Percentiles rank a stretch among this genome's conserved stretches.
These are phyloP conservation scores for Oedothorax gibbosus DNA, from an alignment of 1,140 invertebrate species.

Conservation along the genomic window DNA sequence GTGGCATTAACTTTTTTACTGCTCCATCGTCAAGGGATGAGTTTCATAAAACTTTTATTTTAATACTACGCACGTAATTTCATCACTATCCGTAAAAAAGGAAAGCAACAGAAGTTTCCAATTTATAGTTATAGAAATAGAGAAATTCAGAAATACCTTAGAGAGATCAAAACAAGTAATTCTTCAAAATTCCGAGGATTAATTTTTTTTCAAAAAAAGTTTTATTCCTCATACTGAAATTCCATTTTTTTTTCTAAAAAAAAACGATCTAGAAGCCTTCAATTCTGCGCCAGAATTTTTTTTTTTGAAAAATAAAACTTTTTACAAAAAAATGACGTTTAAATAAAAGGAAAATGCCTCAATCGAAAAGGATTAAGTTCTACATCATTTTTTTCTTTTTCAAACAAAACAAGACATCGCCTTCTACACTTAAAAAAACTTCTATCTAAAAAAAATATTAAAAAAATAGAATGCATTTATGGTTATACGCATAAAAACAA, in stretches of 20 bases:
- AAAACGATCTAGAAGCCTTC: neutral
- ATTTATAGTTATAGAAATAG: conserved; percentile 3
- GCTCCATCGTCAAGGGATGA: too few relatives aligned
- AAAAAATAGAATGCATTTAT: conserved; percentile 37
- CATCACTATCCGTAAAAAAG: too few relatives aligned
- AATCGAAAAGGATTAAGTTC: conserved; percentile 21
- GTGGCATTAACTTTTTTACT: too few relatives aligned
- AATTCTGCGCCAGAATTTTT: neutral
- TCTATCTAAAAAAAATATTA: neutral
- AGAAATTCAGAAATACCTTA: neutral
- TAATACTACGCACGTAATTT: too few relatives aligned
- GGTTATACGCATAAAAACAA: neutral
- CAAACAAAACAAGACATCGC: neutral
- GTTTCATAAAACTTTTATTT: too few relatives aligned
- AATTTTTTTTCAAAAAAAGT: conserved; percentile 8
- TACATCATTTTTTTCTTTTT: neutral
- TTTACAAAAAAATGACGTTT: neutral
- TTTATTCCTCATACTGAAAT: neutral
- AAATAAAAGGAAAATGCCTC: conserved; percentile 15
- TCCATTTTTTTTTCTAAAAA: neutral
- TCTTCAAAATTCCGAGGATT: conserved; percentile 16
- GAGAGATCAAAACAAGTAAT: neutral
- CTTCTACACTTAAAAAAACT: neutral
- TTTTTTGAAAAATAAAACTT: neutral
- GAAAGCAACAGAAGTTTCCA: neutral